Evolutionary conservation across 2,888 invertebrate genomes (phyloP), one percentile per base, ranked within the genome.

Genomic region (Epirrhoe alternata): DNA sequence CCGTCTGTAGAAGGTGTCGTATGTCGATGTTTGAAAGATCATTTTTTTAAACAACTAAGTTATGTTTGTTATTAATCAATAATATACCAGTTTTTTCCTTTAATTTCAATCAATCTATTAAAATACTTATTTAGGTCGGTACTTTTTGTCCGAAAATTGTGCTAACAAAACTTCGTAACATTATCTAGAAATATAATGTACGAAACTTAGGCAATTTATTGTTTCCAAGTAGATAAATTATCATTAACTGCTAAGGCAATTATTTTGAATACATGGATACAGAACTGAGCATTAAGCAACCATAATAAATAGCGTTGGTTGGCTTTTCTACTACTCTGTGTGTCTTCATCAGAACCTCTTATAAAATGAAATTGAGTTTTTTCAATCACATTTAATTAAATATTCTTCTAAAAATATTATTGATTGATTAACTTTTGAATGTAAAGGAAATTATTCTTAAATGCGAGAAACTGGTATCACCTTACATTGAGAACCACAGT

Each of bases 221-320:
- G 73, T 74, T 74, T 56, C 53, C 66, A 65, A 74, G 75, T 72
- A 71, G 61, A 72, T 73, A 69, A 72, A 74, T 72, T 71, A 72
- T 72, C 69, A 69, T 72, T 71, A 70, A 71, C 65, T 70, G 61
- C 57, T 63, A 64, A 61, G 55, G 66, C 65, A 67, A 63, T 72
- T 60, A 74, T 71, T 74, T 69, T 67, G 54, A 66, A 70, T 68
- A 64, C 61, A 70, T 33, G 64, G 66, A 69, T 72, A 69, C 70
- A 62, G 74, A 74, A 74, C 72, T 72, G 66, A 71, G 75, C 70
- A 74, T 74, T 75, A 72, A 68, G 72, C 69, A 77, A 77, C 74
- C 75, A 74, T 77, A 69, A 72, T 61, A 63, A 55, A 71, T 58
- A 51, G 56, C 54, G 45, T 35, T 33, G 17, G 45, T 35, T 33